Evolutionary conservation across 2,888 invertebrate genomes (phyloP), one percentile per base, ranked within the genome.

Genomic region (Ophion ventricosus): DNA sequence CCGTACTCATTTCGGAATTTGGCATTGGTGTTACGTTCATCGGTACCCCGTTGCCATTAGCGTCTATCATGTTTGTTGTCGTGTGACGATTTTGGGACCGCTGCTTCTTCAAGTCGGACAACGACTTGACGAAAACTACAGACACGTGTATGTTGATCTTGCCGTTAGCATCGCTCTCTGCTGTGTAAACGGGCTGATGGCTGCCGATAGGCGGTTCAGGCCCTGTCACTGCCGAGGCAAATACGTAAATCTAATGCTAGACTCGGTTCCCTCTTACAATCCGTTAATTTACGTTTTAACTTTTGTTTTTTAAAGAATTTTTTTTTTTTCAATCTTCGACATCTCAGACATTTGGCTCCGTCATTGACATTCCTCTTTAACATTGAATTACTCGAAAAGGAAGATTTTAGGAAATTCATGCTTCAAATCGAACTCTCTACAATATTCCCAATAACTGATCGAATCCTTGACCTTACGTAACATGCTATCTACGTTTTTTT

Each of bases 71-170:
- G 92, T 92, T 85, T 89, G 92, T 94, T 94, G 95, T 94, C 90
- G 95, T 95, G 91, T 96, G 96, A 89, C 97, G 95, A 89, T 96
- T 97, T 90, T 97, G 97, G 86, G 97, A 96, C 87, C 98, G 95
- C 92, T 98, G 98, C 93, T 98, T 98, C 94, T 99, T 99, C 93
- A 98, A 94, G 94, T 98, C 98, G 76, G 98, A 97, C 89, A 99
- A 95, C 73, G 98, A 98, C 89, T 96, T 98, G 94, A 97, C 96
- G 94, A 97, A 97, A 82, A 96, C 95, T 84, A 96, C 96, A 93
- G 97, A 97, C 93, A 97, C 97, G 95, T 96, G 97, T 93, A 97
- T 97, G 95, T 97, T 97, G 94, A 97, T 97, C 95, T 97, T 97
- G 93, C 97, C 97, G 95, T 97, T 97, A 94, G 96, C 95, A 91